Evolutionary conservation across 2,797 vertebrate species (phyloP).

Genomic region (Danio tinwini): DNA sequence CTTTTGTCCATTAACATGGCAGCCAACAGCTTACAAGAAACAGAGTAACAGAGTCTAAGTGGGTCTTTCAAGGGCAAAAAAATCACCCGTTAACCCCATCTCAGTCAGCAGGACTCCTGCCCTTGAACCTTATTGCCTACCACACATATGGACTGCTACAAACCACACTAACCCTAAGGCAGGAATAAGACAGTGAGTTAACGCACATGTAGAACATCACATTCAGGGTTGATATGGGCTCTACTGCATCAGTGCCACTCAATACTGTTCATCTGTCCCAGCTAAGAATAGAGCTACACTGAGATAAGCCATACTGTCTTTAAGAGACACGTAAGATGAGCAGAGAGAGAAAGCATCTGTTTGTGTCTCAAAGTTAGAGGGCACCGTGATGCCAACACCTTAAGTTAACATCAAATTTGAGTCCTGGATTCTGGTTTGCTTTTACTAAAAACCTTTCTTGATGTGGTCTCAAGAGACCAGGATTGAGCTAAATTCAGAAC

Average conservation of each 20-base stretch:
- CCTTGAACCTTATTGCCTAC: slow-evolving; percentile 66
- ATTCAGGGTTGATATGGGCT: slow-evolving; percentile 57
- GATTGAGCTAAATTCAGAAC: slow-evolving; percentile 15
- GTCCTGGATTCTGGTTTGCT: background rate
- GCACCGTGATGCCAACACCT: slow-evolving; percentile 3
- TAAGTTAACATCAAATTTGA: slow-evolving; percentile 1
- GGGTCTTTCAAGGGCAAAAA: slow-evolving; percentile 52
- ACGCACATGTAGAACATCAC: slow-evolving; percentile 61
- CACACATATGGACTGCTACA: slow-evolving; percentile 57
- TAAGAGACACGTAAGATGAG: slow-evolving; percentile 22
- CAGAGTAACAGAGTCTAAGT: slow-evolving; percentile 59
- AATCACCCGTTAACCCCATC: slow-evolving; percentile 66
- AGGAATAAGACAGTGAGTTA: slow-evolving; percentile 55
- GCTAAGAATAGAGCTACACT: slow-evolving; percentile 60
- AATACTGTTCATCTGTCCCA: slow-evolving; percentile 59
- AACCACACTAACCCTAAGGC: slow-evolving; percentile 50
- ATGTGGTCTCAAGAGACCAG: slow-evolving; percentile 13
- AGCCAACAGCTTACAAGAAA: slow-evolving; percentile 62
- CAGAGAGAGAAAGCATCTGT: slow-evolving; percentile 10
- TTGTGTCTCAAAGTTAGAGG: slow-evolving; percentile 16
- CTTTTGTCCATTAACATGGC: slow-evolving; percentile 65
- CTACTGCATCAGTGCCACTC: slow-evolving; percentile 59
- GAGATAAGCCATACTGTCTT: slow-evolving; percentile 53
- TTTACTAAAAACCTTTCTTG: background rate
- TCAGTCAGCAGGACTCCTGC: slow-evolving; percentile 49